Base-by-base conservation (phyloP, 2,113 vertebrate species). In the Varanus salvator region DNA sequence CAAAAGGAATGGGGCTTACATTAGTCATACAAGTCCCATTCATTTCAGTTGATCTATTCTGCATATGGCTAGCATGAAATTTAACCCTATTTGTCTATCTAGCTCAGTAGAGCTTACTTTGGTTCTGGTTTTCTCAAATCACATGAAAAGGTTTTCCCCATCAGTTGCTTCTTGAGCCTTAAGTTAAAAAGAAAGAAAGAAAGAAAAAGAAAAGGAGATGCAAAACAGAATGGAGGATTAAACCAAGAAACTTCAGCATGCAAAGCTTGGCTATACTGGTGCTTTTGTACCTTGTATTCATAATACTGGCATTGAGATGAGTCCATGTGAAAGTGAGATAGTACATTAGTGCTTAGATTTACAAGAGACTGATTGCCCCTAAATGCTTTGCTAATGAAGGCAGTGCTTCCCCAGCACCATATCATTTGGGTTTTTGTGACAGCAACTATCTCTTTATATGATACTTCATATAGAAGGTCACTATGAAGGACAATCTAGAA, bases 361-460 rank as follows among this genome's bases (percentile, higher is more conserved):
- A 14, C 8, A 80, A 64, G 38, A 80, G 38, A 50, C 7, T 8
- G 74, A 31, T 11, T 50, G 6, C 54, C 29, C 0, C 57, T 80
- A 86, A 71, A 52, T 57, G 50, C 15, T 75, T 54, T 48, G 82
- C 54, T 91, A 90, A 84, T 81, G n/a, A 64, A 34, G 84, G 44
- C n/a, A 50, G 9, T 44, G 31, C 82, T 78, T 89, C 27, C 29
- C 74, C n/a, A 69, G 48, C 29, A 8, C 60, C 60, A 74, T 21
- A 29, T 34, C 38, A 1, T 71, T 48, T 85, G 17, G 25, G 82
- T 87, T 93, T 54, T 76, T 90, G 52, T 60, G 91, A 0, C 77
- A 91, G 93, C 52, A 69, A 2, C 44, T n/a, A 52, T 90, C 34
- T 50, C n/a, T 86, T 76, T n/a, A 69, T 85, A 84, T 78, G 85